Evolutionary conservation across 2,888 invertebrate genomes (phyloP), one percentile per base, ranked within the genome.

Genomic region (Stramonita haemastoma): DNA sequence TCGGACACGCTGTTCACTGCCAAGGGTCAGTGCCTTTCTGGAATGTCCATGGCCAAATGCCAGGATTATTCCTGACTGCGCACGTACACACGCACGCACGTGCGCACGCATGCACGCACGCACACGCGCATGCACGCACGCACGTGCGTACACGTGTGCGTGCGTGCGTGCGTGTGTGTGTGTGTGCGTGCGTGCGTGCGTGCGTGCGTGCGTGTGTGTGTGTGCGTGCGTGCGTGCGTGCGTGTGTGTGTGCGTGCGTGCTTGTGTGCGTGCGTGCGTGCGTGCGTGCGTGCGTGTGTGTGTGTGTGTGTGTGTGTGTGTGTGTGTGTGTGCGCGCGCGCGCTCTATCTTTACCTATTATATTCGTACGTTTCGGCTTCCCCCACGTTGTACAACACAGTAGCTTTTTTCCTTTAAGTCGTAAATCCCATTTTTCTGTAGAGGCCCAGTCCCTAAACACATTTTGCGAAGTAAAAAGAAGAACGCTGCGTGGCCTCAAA

Each of bases 141-240:
- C 60, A 60, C 60, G 60, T 60, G 2, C 1, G 2, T 19, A 57
- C 15, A 57, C 26, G 70, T 70, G 81, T 81, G 36, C 29, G 81
- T 36, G 81, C 32, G 81, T 15, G 81, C 22, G 81, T 22, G 81
- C 32, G 81, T 29, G 81, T 29, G 81, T 29, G 81, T 81, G 81
- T 81, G 81, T 81, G 36, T 84, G 36, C 36, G 36, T 84, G 36
- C 36, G 36, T 84, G 36, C 36, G 36, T 84, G 36, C 36, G 84
- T 84, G 36, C 36, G 84, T 84, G 84, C 36, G 84, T 84, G 84
- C 36, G 84, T 84, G 36, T 84, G 84, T 36, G 84, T 36, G 84
- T 26, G 84, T 36, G 84, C n/a, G 84, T 84, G 84, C 17, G 84
- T 36, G 84, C n/a, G 84, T 36, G 84, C n/a, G 84, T 36, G 84